Conservation (phyloP, 2,113 vertebrate genomes). For the Anarrhichthys ocellatus region DNA sequence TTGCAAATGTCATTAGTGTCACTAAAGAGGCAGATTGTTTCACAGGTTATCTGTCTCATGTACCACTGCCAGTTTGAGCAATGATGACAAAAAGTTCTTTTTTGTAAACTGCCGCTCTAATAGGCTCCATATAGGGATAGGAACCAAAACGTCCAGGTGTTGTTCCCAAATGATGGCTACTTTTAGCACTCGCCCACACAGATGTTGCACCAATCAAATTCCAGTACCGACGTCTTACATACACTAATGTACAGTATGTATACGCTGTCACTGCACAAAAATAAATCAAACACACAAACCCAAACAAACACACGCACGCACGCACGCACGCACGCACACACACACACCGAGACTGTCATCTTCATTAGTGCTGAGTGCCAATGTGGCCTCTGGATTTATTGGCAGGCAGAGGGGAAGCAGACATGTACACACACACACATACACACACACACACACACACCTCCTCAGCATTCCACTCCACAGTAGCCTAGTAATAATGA, state of each 20-base stretch:
- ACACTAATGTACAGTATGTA: background rate
- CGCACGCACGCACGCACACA: conserved; percentile 24
- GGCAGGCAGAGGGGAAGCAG: conserved; percentile 39
- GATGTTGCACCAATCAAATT: conserved; percentile 9
- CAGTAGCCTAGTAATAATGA: conserved; percentile 56
- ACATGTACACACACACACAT: conserved; percentile 26
- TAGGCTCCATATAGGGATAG: too few relatives aligned
- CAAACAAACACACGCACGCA: conserved; percentile 5
- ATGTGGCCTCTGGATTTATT: conserved; percentile 61
- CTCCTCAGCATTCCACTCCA: conserved; percentile 38
- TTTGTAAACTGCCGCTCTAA: background rate
- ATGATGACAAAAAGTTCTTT: background rate
- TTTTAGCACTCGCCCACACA: background rate
- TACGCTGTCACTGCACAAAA: conserved; percentile 1
- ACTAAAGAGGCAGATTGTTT: background rate
- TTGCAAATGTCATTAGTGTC: background rate
- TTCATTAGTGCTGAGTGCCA: conserved; percentile 68
- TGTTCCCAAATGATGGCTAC: background rate
- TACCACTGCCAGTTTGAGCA: background rate
- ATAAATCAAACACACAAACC: conserved; percentile 7
- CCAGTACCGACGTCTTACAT: background rate
- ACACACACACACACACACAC: conserved; percentile 4
- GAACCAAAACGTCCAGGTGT: too few relatives aligned
- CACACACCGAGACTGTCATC: conserved; percentile 43
- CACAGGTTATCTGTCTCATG: background rate